phyloP scores from a whole-genome alignment of 2,113 vertebrate genomes.

The Cottus gobio region DNA sequence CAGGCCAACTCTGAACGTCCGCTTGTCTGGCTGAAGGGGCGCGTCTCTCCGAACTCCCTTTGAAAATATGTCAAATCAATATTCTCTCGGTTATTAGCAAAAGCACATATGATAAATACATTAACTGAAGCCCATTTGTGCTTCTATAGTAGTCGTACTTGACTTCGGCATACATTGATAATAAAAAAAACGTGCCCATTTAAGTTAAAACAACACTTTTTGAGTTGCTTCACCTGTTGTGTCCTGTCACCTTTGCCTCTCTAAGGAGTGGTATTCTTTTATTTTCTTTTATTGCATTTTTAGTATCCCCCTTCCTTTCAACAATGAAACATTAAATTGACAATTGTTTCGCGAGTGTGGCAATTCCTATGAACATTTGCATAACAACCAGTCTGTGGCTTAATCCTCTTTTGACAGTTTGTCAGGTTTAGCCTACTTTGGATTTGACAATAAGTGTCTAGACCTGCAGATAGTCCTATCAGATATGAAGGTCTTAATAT shows the following conservation, averaged over 20 bases:
- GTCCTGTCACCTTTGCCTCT: not conserved
- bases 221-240: constrained; percentile 46
- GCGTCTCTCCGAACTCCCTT: not conserved
- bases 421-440: constrained; percentile 43
- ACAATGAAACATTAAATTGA: not conserved
- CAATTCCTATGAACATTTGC: constrained; percentile 18
- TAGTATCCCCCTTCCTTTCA: not conserved
- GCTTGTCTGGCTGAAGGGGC: not conserved
- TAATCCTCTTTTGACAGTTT: constrained; percentile 40
- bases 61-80: not conserved
- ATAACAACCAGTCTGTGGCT: not conserved
- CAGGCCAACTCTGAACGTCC: not conserved
- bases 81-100: not conserved
- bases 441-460: constrained; percentile 9
- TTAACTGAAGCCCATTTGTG: rapidly evolving
- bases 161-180: constrained; percentile 4
- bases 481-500: not conserved
- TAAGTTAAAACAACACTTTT: not conserved
- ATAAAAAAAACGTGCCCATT: not conserved
- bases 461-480: not conserved
- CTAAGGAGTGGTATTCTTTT: not conserved
- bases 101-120: not conserved
- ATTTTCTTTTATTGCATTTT: not conserved
- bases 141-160: not conserved
- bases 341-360: not conserved